Evolutionary conservation across 2,888 invertebrate genomes (phyloP).

Genomic region (Drosophila cognata): DNA sequence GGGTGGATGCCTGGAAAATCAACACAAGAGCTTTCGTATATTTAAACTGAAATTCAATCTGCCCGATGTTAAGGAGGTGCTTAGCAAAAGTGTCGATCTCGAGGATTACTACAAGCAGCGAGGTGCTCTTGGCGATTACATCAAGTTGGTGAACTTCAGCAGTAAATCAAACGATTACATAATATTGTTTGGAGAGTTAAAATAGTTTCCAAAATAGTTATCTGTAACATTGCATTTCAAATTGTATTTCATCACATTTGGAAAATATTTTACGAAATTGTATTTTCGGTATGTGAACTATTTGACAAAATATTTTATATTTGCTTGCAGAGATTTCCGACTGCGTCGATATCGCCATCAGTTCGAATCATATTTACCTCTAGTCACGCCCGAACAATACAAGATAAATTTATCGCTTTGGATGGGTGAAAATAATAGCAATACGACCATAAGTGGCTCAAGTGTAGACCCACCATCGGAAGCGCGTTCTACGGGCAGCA

Average conservation of each 20-base stretch:
- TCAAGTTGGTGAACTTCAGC: slow-evolving; percentile 76
- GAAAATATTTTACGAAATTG: not conserved
- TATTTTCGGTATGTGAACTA: not conserved
- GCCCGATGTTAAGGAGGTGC: slow-evolving; percentile 79
- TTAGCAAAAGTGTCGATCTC: slow-evolving; percentile 77
- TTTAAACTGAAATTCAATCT: slow-evolving; percentile 82
- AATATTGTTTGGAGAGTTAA: slow-evolving; percentile 11
- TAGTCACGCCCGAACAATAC: slow-evolving; percentile 76
- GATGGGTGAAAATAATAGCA: slow-evolving; percentile 57
- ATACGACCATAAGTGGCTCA: slow-evolving; percentile 58
- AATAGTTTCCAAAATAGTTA: slow-evolving; percentile 3
- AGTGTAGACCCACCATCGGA: slow-evolving; percentile 38
- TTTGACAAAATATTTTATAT: slow-evolving; percentile 1
- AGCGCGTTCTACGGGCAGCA: slow-evolving; percentile 57
- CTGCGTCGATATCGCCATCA: slow-evolving; percentile 84
- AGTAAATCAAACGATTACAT: slow-evolving; percentile 36
- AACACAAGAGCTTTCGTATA: slow-evolving; percentile 64
- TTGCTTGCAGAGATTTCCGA: slow-evolving; percentile 75
- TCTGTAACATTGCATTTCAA: not conserved
- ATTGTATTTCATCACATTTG: not conserved
- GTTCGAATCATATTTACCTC: slow-evolving; percentile 79
- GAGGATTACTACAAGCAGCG: slow-evolving; percentile 84
- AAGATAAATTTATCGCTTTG: slow-evolving; percentile 77
- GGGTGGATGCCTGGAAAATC: slow-evolving; percentile 81
- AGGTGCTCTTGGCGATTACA: slow-evolving; percentile 82